Evolutionary conservation across 2,797 vertebrate species (phyloP).

Genomic region (Poecilia wingei): DNA sequence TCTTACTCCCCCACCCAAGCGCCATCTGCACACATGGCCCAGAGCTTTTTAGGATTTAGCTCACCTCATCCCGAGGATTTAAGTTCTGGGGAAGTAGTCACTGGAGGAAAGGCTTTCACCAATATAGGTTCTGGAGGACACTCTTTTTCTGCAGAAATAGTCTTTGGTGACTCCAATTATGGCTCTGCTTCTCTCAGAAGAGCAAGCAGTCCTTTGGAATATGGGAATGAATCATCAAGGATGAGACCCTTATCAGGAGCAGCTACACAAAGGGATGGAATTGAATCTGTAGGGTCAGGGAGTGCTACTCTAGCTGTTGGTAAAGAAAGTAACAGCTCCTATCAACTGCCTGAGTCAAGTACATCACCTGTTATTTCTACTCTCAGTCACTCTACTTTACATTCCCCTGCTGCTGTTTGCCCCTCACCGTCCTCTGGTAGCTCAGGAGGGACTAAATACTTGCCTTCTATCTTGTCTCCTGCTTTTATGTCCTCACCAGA

Average conservation of each 20-base stretch:
- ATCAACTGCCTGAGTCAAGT: slow-evolving; percentile 84
- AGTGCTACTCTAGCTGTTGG: slow-evolving; percentile 54
- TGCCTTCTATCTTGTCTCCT: slow-evolving; percentile 86
- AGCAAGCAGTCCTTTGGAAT: slow-evolving; percentile 85
- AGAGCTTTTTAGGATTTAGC: slow-evolving; percentile 82
- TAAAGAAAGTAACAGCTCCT: slow-evolving; percentile 69
- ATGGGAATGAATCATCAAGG: slow-evolving; percentile 71
- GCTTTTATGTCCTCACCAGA: slow-evolving; percentile 86
- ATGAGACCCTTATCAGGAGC: slow-evolving; percentile 43
- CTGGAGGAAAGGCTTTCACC: slow-evolving; percentile 66
- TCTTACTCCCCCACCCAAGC: slow-evolving; percentile 80
- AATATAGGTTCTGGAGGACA: slow-evolving; percentile 68
- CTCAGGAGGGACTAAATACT: slow-evolving; percentile 82
- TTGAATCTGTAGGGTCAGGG: slow-evolving; percentile 62
- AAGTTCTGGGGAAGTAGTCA: slow-evolving; percentile 68
- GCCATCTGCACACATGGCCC: slow-evolving; percentile 74
- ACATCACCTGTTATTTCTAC: slow-evolving; percentile 81
- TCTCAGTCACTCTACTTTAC: slow-evolving; percentile 84
- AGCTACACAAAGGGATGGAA: slow-evolving; percentile 49
- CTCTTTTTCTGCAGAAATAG: slow-evolving; percentile 78
- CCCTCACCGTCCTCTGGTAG: slow-evolving; percentile 79
- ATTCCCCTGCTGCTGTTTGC: slow-evolving; percentile 83
- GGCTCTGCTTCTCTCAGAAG: slow-evolving; percentile 75
- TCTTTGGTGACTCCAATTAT: slow-evolving; percentile 79
- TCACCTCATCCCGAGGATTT: slow-evolving; percentile 86